Evolutionary conservation across 2,113 vertebrate genomes (phyloP), one percentile per base, ranked within the genome.

Genomic region (Pteruthius melanotis): DNA sequence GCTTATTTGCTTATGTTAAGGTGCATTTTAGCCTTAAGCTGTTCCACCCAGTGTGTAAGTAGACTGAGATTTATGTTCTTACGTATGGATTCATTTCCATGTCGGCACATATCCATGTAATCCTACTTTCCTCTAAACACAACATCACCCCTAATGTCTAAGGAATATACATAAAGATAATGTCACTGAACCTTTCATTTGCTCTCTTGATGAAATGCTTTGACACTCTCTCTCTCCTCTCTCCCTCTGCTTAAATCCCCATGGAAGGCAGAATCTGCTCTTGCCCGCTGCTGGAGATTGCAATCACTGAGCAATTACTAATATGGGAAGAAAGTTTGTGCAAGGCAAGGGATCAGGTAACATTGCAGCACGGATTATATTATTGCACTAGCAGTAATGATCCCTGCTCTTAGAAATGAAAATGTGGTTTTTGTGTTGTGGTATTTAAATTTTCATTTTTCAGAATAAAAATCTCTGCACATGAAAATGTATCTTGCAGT

Each of bases 371-470:
- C 1, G 13, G 93, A 91, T 79, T 95, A 81, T 84, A 80, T 91
- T 95, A 56, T 96, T 94, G 63, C 93, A 95, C 87, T 74, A 75
- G 19, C 85, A 86, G 89, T 89, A 92, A 70, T 93, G 83, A 94
- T 89, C 79, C 80, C 86, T 92, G 87, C 50, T 81, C 68, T 65
- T 95, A 90, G 94, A 97, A 97, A 96, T 93, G 87, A 96, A 98
- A 96, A 95, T 97, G 90, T 94, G 74, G 96, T 96, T 97, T 98
- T 96, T 96, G 87, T 97, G 84, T 97, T 95, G 83, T 91, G 75
- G 90, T 96, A 80, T 90, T 97, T 93, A 96, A 91, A 92, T 98
- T 95, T 98, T 97, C 94, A 95, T 97, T 97, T 94, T 98, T 97
- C 83, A 95, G 94, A 97, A 97, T 91, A 97, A 96, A 97, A 97